Conservation (phyloP, 2,888 invertebrate genomes). For the Coleophora flavipennella region DNA sequence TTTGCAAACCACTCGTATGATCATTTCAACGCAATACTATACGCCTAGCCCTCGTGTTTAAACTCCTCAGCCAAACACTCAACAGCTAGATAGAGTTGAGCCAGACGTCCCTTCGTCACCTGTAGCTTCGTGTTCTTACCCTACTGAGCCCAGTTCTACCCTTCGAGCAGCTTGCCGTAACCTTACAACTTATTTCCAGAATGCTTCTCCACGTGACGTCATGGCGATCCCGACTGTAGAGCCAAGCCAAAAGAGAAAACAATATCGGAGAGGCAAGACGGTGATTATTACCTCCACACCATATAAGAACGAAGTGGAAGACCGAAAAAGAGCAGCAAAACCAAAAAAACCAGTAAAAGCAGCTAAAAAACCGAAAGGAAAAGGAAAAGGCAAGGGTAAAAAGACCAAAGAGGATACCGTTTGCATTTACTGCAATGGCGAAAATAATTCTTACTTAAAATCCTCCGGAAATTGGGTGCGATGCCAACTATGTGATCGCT, state of each 20-base stretch:
- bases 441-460: slow-evolving; percentile 11
- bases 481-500: slow-evolving; percentile 15
- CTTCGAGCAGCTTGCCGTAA: slow-evolving; percentile 6
- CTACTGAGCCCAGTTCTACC: neutral
- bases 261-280: slow-evolving; percentile 20
- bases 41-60: too few species aligned
- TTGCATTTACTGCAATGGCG: slow-evolving; percentile 10
- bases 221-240: slow-evolving; percentile 14
- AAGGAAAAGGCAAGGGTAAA: slow-evolving; percentile 1
- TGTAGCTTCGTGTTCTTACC: neutral
- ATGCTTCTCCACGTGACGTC: slow-evolving; percentile 15
- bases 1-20: too few species aligned
- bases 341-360: slow-evolving; percentile 13
- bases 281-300: slow-evolving; percentile 18
- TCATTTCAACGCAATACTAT: too few species aligned
- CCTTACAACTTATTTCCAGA: slow-evolving; percentile 9
- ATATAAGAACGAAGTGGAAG: slow-evolving; percentile 20
- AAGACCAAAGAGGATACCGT: slow-evolving; percentile 8
- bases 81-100: too few species aligned
- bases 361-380: slow-evolving; percentile 11
- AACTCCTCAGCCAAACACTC: neutral
- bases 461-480: slow-evolving; percentile 16
- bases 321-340: slow-evolving; percentile 9
- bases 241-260: slow-evolving; percentile 13
- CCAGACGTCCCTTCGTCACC: too few species aligned